These are phyloP conservation scores for Sminthurides bifidus DNA, from an alignment of 1,140 invertebrate species.

Conservation along the genomic window DNA sequence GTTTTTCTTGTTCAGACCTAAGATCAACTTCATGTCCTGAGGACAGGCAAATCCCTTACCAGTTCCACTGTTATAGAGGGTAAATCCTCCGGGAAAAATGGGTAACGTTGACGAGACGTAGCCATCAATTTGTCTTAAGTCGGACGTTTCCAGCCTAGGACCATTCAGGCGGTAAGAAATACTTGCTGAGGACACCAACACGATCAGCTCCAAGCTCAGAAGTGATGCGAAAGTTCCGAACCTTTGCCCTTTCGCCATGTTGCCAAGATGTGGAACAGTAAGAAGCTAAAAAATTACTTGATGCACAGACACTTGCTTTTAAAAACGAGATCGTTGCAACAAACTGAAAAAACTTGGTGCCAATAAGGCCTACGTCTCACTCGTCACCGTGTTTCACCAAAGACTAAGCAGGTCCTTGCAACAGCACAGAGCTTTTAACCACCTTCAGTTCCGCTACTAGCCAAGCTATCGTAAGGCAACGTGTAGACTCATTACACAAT, in stretches of 20 bases:
- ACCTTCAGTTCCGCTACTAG: too few relatives aligned
- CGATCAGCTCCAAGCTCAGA: too few relatives aligned
- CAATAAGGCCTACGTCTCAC: too few relatives aligned
- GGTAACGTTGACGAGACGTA: conserved; percentile 12
- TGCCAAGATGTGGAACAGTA: background rate
- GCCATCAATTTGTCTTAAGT: conserved; percentile 18
- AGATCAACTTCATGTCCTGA: too few relatives aligned
- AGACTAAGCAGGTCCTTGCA: too few relatives aligned
- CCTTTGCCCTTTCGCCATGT: background rate
- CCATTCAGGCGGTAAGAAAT: too few relatives aligned
- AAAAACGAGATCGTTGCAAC: background rate
- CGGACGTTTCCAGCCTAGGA: background rate
- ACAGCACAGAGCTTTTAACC: too few relatives aligned
- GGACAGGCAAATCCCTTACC: background rate
- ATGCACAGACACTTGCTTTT: background rate
- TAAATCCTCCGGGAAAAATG: conserved; percentile 16
- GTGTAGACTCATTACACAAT: too few relatives aligned
- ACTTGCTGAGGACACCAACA: too few relatives aligned
- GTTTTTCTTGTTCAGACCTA: too few relatives aligned
- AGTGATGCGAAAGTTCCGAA: background rate
- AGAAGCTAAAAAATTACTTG: background rate
- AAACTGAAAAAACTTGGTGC: background rate
- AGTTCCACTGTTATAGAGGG: background rate
- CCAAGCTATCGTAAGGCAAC: too few relatives aligned
- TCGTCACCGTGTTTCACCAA: too few relatives aligned